These are phyloP conservation scores for Notolepis coatsorum DNA, from an alignment of 2,797 vertebrate genomes.

Conservation along the genomic window DNA sequence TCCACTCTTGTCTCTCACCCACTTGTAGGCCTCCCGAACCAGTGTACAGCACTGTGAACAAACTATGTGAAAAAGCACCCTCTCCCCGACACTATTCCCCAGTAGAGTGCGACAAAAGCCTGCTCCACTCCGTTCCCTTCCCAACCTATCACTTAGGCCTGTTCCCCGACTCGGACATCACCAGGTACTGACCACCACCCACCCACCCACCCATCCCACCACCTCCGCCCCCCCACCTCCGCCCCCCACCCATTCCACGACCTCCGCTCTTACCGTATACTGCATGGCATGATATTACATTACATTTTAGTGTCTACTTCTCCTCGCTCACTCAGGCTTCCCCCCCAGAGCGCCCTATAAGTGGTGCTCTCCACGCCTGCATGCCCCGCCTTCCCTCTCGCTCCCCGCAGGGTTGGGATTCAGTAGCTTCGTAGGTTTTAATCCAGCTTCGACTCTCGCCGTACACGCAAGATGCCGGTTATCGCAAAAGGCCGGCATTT, in stretches of 20 bases:
- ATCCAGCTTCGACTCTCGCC: not conserved
- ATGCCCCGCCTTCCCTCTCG: slow-evolving; percentile 12
- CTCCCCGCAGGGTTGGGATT: slow-evolving; percentile 10
- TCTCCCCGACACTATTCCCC: slow-evolving; percentile 96
- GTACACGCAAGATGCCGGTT: not conserved
- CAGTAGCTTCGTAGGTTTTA: slow-evolving; percentile 1
- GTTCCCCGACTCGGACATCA: slow-evolving; percentile 94
- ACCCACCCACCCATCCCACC: slow-evolving; percentile 14
- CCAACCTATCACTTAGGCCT: slow-evolving; percentile 95
- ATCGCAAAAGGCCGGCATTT: not conserved
- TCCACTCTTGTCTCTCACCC: slow-evolving; percentile 84
- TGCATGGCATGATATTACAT: slow-evolving; percentile 14
- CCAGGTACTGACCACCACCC: slow-evolving; percentile 87
- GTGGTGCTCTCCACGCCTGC: slow-evolving; percentile 17
- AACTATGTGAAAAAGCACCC: slow-evolving; percentile 95
- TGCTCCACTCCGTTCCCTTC: slow-evolving; percentile 93
- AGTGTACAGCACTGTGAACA: slow-evolving; percentile 99
- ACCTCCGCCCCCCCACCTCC: not conserved
- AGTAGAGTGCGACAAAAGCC: slow-evolving; percentile 95
- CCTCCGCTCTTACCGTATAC: too few relatives aligned
- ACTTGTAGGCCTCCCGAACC: slow-evolving; percentile 93
- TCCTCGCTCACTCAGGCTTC: not conserved
- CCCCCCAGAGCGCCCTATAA: not conserved
- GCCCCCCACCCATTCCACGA: not conserved
- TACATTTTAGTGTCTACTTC: not conserved